Percentiles rank a stretch among this genome's conserved stretches.
These are phyloP conservation scores for Oryctes rhinoceros DNA, from an alignment of 1,140 invertebrate species.

Conservation along the genomic window DNA sequence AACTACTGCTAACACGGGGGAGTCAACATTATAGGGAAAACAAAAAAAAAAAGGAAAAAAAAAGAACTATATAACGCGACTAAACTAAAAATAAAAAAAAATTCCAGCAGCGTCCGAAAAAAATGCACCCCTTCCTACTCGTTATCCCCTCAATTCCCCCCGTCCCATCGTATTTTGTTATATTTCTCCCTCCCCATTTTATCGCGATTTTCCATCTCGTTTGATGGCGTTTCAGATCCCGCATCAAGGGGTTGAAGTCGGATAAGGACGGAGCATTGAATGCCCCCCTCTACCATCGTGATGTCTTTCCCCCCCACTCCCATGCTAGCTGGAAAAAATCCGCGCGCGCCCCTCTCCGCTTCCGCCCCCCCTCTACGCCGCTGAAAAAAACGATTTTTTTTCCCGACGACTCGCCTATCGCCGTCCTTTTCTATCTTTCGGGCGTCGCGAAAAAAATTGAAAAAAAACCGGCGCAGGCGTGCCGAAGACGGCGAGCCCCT, in stretches of 20 bases:
- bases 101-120: constrained; percentile 42
- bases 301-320: no score
- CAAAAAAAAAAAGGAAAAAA: not conserved
- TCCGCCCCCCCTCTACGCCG: not conserved
- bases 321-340: not conserved
- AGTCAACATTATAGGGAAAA: not conserved
- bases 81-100: constrained; percentile 47
- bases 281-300: no score
- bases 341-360: not conserved
- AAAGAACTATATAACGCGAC: not conserved
- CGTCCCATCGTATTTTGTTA: not conserved
- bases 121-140: constrained; percentile 42
- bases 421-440: not conserved
- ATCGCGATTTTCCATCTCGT: not conserved
- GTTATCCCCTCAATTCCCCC: not conserved
- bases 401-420: not conserved
- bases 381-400: constrained; percentile 7
- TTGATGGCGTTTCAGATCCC: no score
- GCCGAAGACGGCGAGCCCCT: not conserved
- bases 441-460: not conserved
- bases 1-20: not conserved
- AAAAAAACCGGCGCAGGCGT: not conserved
- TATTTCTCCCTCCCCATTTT: constrained; percentile 37
- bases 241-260: not conserved
- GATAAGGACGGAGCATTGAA: not conserved